A percentile compares a stretch with the other conserved stretches of the same genome.
Evolutionary conservation across 2,797 vertebrate genomes (phyloP).

Genomic region (Alfaro cultratus): DNA sequence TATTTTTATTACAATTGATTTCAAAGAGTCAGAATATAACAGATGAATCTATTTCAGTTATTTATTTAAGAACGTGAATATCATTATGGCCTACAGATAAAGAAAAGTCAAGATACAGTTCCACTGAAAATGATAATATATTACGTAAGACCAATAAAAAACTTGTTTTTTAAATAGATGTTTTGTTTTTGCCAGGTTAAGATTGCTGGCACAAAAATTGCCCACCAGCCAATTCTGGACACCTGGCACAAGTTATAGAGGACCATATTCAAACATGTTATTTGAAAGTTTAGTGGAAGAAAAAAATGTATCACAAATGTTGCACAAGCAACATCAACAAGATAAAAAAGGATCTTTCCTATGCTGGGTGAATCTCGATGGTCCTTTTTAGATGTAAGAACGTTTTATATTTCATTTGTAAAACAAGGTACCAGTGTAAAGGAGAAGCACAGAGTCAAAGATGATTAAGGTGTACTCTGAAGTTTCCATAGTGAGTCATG

Average conservation of each 20-base stretch:
- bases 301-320: neutral
- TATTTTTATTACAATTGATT: neutral
- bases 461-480: neutral
- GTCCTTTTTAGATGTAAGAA: neutral
- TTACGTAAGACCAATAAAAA: neutral
- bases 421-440: neutral
- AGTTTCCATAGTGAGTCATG: neutral
- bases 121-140: neutral
- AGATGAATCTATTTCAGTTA: neutral
- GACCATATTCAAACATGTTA: neutral
- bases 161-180: neutral
- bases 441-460: neutral
- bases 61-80: neutral
- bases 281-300: neutral
- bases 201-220: neutral
- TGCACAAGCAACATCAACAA: neutral
- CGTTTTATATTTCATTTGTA: neutral
- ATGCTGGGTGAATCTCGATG: neutral
- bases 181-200: neutral
- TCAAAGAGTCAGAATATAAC: neutral
- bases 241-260: neutral
- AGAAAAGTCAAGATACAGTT: neutral
- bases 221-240: neutral
- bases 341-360: neutral
- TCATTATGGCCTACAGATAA: neutral